Evolutionary conservation across 2,797 vertebrate species (phyloP), one percentile per base, ranked within the genome.

Genomic region (Molothrus ater): DNA sequence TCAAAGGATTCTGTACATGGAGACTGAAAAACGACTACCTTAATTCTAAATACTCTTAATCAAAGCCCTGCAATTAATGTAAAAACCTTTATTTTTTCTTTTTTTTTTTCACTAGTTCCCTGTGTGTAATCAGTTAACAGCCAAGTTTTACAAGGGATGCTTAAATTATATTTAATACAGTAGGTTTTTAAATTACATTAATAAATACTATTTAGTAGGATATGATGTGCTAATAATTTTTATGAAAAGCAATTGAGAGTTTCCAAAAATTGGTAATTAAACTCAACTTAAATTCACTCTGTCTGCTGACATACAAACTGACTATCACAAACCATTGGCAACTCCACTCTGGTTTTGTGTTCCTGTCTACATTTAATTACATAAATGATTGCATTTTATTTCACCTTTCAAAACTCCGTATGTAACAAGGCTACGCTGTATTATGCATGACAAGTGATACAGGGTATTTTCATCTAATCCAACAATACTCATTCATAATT

Each of bases 401-500:
- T 94, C 80, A 91, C 78, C 78, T 95, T 92, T 96, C 70, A 93
- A 91, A 95, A 60, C 60, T 87, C 63, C 2, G 2, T 56, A 53
- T 38, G 24, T 73, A 73, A 79, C 56, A 63, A 81, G 54, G 50
- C 24, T 88, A 61, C 0, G 0, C 19, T 36, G 24, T 40, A 85
- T 86, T 81, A 69, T 63, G 45, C 57, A 57, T 69, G 83, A 93
- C 57, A 96, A 95, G 34, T 48, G 66, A 92, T 84, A 85, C 48
- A 54, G 43, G 9, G 11, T 84, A 73, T 91, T 95, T 93, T 88
- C 36, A 89, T 87, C 78, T 91, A 91, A 96, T 93, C 54, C 42
- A 88, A 92, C 73, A 90, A 88, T 96, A 89, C 43, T 76, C 16
- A 1, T 70, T 94, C 78, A 66, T 87, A 92, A 90, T 94, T 94